Evolutionary conservation across 2,797 vertebrate genomes (phyloP).

Genomic region (Saxicola maurus): DNA sequence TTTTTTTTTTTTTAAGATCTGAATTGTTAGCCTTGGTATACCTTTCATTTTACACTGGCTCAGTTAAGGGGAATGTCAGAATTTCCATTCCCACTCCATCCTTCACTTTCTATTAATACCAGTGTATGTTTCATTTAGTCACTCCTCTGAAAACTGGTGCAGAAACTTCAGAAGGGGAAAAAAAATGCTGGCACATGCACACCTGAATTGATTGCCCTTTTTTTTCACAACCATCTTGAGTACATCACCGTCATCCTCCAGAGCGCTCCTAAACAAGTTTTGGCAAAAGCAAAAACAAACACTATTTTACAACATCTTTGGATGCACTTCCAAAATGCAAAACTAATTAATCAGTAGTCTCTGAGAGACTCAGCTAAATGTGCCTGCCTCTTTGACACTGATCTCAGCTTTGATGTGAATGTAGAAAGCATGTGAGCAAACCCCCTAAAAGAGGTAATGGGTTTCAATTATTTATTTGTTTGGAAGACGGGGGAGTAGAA

Average conservation of each 20-base stretch:
- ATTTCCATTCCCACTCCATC: neutral
- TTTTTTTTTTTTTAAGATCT: neutral
- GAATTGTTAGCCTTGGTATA: neutral
- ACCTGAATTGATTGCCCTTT: slow-evolving; percentile 47
- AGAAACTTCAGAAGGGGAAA: neutral
- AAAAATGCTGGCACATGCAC: slow-evolving; percentile 37
- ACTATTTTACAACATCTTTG: slow-evolving; percentile 66
- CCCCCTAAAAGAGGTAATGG: slow-evolving; percentile 54
- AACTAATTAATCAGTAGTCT: slow-evolving; percentile 72
- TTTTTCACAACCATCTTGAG: slow-evolving; percentile 43
- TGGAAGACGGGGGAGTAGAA: slow-evolving; percentile 57
- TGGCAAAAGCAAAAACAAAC: slow-evolving; percentile 72
- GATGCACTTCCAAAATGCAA: slow-evolving; percentile 70
- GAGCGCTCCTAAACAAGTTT: slow-evolving; percentile 64
- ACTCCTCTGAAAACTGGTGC: neutral
- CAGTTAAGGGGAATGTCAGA: neutral
- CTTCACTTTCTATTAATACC: neutral
- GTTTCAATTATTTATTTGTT: slow-evolving; percentile 72
- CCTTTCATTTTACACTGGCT: neutral
- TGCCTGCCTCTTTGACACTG: slow-evolving; percentile 62
- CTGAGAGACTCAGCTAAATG: slow-evolving; percentile 50
- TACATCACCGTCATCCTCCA: slow-evolving; percentile 12
- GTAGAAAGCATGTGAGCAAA: slow-evolving; percentile 49
- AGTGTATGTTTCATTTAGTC: neutral
- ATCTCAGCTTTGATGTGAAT: slow-evolving; percentile 68